Percentiles rank a stretch among this genome's conserved stretches.
These are phyloP conservation scores for Mythimna albipuncta DNA, from an alignment of 2,888 invertebrate species.

Conservation along the genomic window DNA sequence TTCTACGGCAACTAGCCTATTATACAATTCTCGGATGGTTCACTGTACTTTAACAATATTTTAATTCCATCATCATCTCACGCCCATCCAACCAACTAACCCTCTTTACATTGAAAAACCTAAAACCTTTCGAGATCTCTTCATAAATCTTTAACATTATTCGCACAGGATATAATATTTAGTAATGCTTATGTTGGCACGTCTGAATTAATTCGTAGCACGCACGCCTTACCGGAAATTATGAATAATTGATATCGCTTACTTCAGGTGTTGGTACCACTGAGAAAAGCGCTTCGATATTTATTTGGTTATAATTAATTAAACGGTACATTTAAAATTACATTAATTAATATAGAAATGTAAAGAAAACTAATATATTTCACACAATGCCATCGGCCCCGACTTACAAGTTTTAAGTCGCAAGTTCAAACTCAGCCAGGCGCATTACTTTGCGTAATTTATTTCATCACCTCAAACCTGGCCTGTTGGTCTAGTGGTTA, in stretches of 20 bases:
- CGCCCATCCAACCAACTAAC: not conserved
- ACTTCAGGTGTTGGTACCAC: conserved; percentile 21
- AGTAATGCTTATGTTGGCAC: conserved; percentile 17
- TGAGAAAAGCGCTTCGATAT: conserved; percentile 2
- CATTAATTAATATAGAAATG: too few species aligned
- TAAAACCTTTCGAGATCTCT: not conserved
- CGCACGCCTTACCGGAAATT: conserved; percentile 39
- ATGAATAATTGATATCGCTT: conserved; percentile 49
- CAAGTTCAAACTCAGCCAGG: too few species aligned
- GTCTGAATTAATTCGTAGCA: conserved; percentile 19
- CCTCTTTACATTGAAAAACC: not conserved
- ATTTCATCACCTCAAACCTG: too few species aligned
- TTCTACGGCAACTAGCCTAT: too few species aligned
- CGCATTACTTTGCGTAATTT: too few species aligned
- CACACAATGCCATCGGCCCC: too few species aligned
- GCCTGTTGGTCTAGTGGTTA: too few species aligned
- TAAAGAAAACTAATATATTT: too few species aligned
- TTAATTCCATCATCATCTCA: not conserved
- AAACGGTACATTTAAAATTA: too few species aligned
- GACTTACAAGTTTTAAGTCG: too few species aligned
- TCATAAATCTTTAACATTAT: conserved; percentile 22
- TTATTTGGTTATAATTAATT: too few species aligned
- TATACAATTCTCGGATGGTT: too few species aligned
- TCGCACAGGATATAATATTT: conserved; percentile 15
- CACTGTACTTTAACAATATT: not conserved